These are phyloP conservation scores for Takifugu flavidus DNA, from an alignment of 2,113 vertebrate genomes.

Conservation along the genomic window DNA sequence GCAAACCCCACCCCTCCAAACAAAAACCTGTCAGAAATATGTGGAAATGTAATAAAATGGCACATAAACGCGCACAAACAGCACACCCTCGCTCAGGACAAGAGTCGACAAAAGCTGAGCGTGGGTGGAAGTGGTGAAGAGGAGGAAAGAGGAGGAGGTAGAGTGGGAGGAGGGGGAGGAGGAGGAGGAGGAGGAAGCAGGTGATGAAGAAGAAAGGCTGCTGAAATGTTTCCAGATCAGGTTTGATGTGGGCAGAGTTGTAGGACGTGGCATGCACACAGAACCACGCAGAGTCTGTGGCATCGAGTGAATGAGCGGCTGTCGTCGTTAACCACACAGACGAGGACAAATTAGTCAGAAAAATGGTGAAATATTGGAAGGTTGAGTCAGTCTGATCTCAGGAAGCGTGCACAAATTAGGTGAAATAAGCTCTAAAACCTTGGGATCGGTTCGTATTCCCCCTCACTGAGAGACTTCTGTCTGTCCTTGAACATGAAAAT, in stretches of 20 bases:
- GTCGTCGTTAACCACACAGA: conserved; percentile 23
- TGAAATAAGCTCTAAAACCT: background rate
- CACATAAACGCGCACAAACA: conserved; percentile 30
- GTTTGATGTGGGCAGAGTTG: conserved; percentile 27
- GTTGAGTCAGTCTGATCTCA: no score
- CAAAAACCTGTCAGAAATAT: background rate
- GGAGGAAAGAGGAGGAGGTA: conserved; percentile 18
- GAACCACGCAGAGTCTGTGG: background rate
- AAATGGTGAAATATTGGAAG: conserved; percentile 16
- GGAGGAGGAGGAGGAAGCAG: conserved; percentile 39
- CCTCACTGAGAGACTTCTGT: background rate
- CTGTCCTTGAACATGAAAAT: background rate
- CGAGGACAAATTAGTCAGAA: conserved; percentile 9
- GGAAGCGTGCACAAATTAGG: no score
- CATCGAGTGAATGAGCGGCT: background rate
- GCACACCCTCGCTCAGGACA: conserved; percentile 54
- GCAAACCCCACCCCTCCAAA: background rate
- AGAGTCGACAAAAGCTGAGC: conserved; percentile 60
- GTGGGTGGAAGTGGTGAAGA: conserved; percentile 62
- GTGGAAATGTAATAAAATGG: conserved; percentile 19
- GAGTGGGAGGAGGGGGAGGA: conserved; percentile 5
- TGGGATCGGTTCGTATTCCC: background rate
- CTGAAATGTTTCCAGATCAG: conserved; percentile 41
- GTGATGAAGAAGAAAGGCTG: conserved; percentile 50
- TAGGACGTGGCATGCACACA: conserved; percentile 18